phyloP scores from a whole-genome alignment of 2,888 invertebrate species.

The Callimorpha dominula region DNA sequence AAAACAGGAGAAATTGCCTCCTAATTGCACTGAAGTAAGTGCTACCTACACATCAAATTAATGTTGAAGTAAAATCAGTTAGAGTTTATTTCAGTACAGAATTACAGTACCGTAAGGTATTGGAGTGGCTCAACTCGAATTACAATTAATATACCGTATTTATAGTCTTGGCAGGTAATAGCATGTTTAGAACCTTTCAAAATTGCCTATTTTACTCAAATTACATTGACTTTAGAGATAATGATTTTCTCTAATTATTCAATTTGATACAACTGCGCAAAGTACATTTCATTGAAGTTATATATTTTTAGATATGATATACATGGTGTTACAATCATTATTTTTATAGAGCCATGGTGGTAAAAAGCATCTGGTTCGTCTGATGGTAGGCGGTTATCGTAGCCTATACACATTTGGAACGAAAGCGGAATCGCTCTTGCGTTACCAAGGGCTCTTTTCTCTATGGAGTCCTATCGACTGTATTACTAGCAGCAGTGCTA shows the following conservation, averaged over 20 bases:
- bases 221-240: background rate
- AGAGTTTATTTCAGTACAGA: background rate
- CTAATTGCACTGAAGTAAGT: background rate
- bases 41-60: background rate
- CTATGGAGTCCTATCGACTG: no score
- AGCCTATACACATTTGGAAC: no score
- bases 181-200: constrained; percentile 10
- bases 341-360: background rate
- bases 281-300: background rate
- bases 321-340: background rate
- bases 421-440: no score
- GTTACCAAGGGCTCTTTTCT: no score
- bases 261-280: background rate
- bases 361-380: background rate
- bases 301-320: background rate
- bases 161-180: constrained; percentile 16
- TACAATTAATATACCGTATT: constrained; percentile 23
- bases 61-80: background rate
- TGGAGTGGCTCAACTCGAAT: constrained; percentile 15
- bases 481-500: no score
- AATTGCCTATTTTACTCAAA: constrained; percentile 12
- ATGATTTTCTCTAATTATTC: constrained; percentile 4
- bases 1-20: background rate
- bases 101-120: constrained; percentile 14
- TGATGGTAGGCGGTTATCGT: no score